phyloP scores from a whole-genome alignment of 1,140 invertebrate genomes.

The Gonatopus flavifemur region DNA sequence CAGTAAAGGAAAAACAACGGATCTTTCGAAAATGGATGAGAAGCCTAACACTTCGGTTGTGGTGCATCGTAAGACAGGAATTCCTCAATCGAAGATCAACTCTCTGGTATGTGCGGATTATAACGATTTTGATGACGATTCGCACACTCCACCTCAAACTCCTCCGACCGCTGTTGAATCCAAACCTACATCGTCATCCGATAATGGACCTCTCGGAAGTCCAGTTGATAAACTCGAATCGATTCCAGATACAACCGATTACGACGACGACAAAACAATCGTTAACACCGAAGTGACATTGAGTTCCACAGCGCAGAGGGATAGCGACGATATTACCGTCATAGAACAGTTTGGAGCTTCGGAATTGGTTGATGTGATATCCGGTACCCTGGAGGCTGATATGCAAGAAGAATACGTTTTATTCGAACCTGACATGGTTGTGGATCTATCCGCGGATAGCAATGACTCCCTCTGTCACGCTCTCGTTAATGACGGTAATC shows the following conservation, averaged over 20 bases:
- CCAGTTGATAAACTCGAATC: conserved; percentile 47
- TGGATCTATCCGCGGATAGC: conserved; percentile 62
- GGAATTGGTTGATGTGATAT: conserved; percentile 60
- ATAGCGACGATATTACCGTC: conserved; percentile 62
- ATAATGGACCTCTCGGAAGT: conserved; percentile 38
- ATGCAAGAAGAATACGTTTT: conserved; percentile 65
- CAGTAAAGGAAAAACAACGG: conserved; percentile 48
- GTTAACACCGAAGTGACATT: conserved; percentile 64
- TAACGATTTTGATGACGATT: conserved; percentile 68
- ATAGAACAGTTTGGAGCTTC: conserved; percentile 62
- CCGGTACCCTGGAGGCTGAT: conserved; percentile 62
- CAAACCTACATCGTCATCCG: conserved; percentile 36
- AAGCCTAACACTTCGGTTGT: conserved; percentile 58
- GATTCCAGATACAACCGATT: conserved; percentile 62
- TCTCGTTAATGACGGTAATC: conserved; percentile 48
- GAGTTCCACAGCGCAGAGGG: conserved; percentile 61
- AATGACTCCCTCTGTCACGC: conserved; percentile 62
- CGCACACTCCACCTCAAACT: conserved; percentile 62
- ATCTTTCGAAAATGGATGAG: conserved; percentile 36
- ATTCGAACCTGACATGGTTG: conserved; percentile 64
- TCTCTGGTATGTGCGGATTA: conserved; percentile 65
- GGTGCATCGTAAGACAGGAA: conserved; percentile 55
- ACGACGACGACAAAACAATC: conserved; percentile 63
- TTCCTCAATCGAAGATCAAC: conserved; percentile 57
- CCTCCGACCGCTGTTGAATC: conserved; percentile 50